Evolutionary conservation across 2,113 vertebrate species (phyloP).

Genomic region (Crotalus viridis): DNA sequence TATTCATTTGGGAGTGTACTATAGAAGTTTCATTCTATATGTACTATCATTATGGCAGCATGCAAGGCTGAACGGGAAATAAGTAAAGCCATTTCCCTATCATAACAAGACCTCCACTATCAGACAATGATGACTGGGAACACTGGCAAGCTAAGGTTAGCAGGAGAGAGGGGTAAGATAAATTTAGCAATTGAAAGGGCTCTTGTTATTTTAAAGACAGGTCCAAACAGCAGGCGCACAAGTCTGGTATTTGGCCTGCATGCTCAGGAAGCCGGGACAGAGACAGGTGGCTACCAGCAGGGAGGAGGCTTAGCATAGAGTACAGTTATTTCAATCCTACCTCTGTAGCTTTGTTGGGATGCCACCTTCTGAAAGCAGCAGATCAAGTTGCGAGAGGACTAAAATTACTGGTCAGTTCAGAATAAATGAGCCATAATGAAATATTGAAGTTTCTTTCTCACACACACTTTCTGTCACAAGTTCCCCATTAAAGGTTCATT

Average conservation of each 20-base stretch:
- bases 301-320: constrained; percentile 53
- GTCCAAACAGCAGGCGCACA: constrained; percentile 45
- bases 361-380: background rate
- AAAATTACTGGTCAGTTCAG: background rate
- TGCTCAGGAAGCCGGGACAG: constrained; percentile 35
- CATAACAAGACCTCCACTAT: background rate
- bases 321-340: constrained; percentile 38
- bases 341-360: constrained; percentile 38
- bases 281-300: constrained; percentile 61
- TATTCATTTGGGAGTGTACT: background rate
- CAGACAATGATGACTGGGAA: constrained; percentile 58
- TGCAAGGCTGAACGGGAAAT: background rate
- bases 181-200: constrained; percentile 70
- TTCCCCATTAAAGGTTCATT: background rate
- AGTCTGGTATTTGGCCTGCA: background rate
- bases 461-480: background rate
- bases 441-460: background rate
- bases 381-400: constrained; percentile 19
- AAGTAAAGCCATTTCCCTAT: background rate
- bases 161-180: constrained; percentile 61
- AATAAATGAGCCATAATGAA: background rate
- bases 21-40: background rate
- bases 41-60: background rate
- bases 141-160: constrained; percentile 43
- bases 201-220: constrained; percentile 67